These are phyloP conservation scores for Microhierax caerulescens DNA, from an alignment of 2,797 vertebrate genomes.

Conservation along the genomic window DNA sequence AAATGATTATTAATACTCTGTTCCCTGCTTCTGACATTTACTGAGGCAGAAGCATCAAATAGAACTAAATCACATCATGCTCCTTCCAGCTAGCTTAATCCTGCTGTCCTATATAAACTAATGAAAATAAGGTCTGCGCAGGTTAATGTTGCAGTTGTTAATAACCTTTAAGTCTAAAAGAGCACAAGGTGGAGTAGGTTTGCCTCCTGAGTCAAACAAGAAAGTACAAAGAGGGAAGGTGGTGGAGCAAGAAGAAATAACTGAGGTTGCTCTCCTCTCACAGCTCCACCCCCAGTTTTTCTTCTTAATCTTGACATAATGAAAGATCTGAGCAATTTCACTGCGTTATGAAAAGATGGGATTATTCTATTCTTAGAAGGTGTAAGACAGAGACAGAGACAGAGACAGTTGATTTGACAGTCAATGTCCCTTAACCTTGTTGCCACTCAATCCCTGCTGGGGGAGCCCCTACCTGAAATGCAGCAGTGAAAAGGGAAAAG, in stretches of 20 bases:
- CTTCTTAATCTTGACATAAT: slow-evolving; percentile 6
- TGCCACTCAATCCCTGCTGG: not conserved
- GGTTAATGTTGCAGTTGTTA: slow-evolving; percentile 21
- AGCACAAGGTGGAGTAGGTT: not conserved
- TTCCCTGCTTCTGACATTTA: slow-evolving; percentile 70
- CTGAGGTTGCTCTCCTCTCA: not conserved
- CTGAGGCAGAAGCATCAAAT: slow-evolving; percentile 61
- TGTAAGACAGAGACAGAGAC: not conserved
- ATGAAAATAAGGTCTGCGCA: slow-evolving; percentile 18
- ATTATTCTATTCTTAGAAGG: slow-evolving; percentile 31
- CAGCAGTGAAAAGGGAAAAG: not conserved
- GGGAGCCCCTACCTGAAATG: slow-evolving; percentile 19
- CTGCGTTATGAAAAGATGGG: slow-evolving; percentile 4
- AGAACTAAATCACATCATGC: slow-evolving; percentile 42
- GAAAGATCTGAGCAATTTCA: not conserved
- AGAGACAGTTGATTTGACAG: slow-evolving; percentile 1
- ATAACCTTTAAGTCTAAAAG: slow-evolving; percentile 32
- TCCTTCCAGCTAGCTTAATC: slow-evolving; percentile 37
- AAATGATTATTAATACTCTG: slow-evolving; percentile 68
- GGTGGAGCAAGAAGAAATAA: not conserved
- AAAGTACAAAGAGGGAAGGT: not conserved
- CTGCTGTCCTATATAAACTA: not conserved
- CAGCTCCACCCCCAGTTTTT: not conserved
- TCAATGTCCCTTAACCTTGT: not conserved
- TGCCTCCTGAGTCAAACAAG: not conserved